These are phyloP conservation scores for Athene cunicularia DNA, from an alignment of 2,113 vertebrate genomes.

Conservation along the genomic window DNA sequence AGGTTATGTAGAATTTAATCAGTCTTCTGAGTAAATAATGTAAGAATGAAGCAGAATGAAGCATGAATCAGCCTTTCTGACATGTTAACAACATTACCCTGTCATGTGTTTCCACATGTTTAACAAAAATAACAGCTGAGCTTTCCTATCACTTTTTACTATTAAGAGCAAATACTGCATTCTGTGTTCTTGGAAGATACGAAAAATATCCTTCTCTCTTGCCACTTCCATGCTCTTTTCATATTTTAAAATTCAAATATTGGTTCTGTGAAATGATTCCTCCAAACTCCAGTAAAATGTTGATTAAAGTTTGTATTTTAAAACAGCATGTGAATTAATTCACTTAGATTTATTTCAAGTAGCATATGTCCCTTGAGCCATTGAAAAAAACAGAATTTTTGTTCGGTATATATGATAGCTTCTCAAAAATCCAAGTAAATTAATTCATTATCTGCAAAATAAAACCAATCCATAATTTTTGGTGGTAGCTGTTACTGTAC, in stretches of 20 bases:
- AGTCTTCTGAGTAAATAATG: background rate
- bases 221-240: background rate
- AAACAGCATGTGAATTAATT: background rate
- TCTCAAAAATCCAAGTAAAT: background rate
- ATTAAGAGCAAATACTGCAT: background rate
- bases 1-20: background rate
- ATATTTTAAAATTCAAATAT: background rate
- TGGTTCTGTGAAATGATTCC: background rate
- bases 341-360: background rate
- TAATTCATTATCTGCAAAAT: background rate
- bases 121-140: background rate
- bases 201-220: background rate
- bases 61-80: background rate
- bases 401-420: background rate
- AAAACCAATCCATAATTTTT: background rate
- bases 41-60: background rate
- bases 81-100: background rate
- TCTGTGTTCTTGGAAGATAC: background rate
- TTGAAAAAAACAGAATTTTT: background rate
- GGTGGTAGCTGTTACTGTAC: background rate
- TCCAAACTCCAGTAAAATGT: background rate
- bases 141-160: background rate
- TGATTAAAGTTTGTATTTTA: background rate
- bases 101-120: background rate
- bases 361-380: background rate